Evolutionary conservation across 2,113 vertebrate species (phyloP).

Genomic region (Lycocorax pyrrhopterus): DNA sequence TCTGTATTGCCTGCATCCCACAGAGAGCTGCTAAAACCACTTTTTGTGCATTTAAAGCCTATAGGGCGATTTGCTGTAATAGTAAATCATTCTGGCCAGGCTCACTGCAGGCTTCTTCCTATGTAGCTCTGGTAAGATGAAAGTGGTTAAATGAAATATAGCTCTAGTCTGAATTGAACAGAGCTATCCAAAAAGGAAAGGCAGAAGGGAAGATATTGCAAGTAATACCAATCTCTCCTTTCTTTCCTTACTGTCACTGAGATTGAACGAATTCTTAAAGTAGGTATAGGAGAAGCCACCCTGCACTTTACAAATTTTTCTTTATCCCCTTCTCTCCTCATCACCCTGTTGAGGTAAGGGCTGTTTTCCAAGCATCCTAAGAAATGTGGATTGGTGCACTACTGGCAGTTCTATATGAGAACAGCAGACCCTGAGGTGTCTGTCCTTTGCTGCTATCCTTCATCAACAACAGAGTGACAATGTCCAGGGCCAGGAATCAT

Average conservation of each 20-base stretch:
- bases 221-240: neutral
- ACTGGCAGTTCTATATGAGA: neutral
- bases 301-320: neutral
- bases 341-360: accelerated
- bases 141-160: neutral
- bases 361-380: neutral
- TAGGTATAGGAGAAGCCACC: neutral
- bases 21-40: neutral
- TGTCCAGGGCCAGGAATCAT: neutral
- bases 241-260: neutral
- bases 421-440: accelerated
- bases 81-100: neutral
- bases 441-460: neutral
- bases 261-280: neutral
- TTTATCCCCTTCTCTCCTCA: accelerated
- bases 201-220: neutral
- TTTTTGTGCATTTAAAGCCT: neutral
- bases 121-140: neutral
- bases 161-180: neutral
- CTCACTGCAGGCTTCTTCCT: neutral
- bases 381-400: neutral
- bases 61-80: neutral
- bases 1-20: neutral
- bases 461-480: neutral
- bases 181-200: neutral